Conservation (phyloP, 2,888 invertebrate species). For the Tiliacea citrago region DNA sequence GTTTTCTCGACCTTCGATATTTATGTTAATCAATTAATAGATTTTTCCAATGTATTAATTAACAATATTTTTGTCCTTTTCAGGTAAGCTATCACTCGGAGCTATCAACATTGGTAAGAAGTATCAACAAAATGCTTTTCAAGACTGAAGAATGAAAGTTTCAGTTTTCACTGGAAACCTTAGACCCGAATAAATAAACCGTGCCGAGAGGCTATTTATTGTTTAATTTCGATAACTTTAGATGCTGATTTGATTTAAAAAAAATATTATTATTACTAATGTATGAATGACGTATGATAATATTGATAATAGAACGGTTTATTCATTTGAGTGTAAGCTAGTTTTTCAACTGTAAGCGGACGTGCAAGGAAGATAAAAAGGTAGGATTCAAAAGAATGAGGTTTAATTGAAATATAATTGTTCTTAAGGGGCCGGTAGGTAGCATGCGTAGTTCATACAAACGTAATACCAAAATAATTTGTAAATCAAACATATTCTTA, state of each 20-base stretch:
- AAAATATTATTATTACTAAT: neutral
- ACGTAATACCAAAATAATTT: too few species aligned
- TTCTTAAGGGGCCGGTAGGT: too few species aligned
- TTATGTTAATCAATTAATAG: too few species aligned
- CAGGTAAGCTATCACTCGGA: slow-evolving; percentile 47
- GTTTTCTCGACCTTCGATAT: too few species aligned
- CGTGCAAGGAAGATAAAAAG: neutral
- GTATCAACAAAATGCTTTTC: neutral
- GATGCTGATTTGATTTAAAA: neutral
- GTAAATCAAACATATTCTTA: too few species aligned
- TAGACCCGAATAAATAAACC: neutral
- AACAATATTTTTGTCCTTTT: slow-evolving; percentile 14
- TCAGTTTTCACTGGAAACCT: neutral
- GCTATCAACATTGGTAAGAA: neutral
- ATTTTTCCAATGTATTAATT: too few species aligned
- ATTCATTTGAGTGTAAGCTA: neutral
- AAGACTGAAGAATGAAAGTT: neutral
- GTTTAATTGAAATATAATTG: too few species aligned
- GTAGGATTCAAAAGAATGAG: neutral
- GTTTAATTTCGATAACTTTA: neutral
- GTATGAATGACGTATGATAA: neutral
- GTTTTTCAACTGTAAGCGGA: neutral
- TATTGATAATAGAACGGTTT: neutral
- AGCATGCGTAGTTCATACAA: too few species aligned
- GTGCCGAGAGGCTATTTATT: neutral